These are phyloP conservation scores for Bombus polaris DNA, from an alignment of 1,140 invertebrate species.

Conservation along the genomic window DNA sequence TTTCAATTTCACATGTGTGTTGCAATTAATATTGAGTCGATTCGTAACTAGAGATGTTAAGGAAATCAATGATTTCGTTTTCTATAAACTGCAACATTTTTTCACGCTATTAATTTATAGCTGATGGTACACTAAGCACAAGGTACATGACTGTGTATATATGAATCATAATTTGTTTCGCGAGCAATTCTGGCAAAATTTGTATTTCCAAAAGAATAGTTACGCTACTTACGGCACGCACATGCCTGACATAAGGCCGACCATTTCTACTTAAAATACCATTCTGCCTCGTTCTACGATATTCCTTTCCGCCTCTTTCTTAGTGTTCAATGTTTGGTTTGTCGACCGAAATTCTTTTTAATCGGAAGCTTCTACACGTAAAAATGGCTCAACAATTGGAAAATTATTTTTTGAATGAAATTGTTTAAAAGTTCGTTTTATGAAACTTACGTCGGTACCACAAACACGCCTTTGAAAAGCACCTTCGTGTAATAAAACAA, in stretches of 20 bases:
- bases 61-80: background rate
- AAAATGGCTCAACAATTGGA: background rate
- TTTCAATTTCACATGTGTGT: background rate
- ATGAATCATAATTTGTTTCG: background rate
- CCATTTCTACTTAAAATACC: background rate
- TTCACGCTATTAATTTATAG: background rate
- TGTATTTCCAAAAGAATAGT: background rate
- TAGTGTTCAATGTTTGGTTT: background rate
- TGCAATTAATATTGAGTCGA: background rate
- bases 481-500: no score
- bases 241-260: background rate
- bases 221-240: background rate
- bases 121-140: background rate
- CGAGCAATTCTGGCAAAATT: background rate
- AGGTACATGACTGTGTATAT: background rate
- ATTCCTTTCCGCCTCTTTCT: no score
- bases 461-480: no score
- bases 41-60: background rate
- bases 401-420: background rate
- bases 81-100: background rate
- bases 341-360: background rate
- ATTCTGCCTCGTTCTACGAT: background rate
- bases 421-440: no score
- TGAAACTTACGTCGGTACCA: no score
- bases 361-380: background rate